Evolutionary conservation across 2,797 vertebrate genomes (phyloP).

Genomic region (Loriculus beryllinus): DNA sequence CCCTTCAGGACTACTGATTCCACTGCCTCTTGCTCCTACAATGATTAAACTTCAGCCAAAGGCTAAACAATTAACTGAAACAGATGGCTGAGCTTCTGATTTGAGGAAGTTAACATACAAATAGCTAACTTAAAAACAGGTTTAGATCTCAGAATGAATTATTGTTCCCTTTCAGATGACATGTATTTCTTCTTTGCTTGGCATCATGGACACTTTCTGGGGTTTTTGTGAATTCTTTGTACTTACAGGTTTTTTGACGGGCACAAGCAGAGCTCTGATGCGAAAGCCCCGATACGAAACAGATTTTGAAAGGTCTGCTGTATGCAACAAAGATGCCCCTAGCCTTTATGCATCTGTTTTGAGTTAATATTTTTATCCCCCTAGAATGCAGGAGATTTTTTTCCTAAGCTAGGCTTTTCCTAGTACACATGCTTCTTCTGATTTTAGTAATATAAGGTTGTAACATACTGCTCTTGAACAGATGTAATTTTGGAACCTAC

Average conservation of each 20-base stretch:
- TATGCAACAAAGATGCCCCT: not conserved
- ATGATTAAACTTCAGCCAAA: not conserved
- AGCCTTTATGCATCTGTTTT: constrained; percentile 7
- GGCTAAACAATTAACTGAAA: not conserved
- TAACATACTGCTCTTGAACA: not conserved
- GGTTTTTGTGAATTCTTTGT: not conserved
- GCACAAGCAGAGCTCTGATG: not conserved
- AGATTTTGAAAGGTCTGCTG: not conserved
- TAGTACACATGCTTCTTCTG: constrained; percentile 25
- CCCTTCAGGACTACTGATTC: not conserved
- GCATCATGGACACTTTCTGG: not conserved
- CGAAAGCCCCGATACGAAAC: not conserved
- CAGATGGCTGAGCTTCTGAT: not conserved
- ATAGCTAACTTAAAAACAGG: not conserved
- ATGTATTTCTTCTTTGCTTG: not conserved
- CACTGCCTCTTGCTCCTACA: not conserved
- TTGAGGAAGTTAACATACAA: constrained; percentile 12
- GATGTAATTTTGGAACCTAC: constrained; percentile 9
- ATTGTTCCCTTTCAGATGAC: not conserved
- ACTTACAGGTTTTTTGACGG: not conserved
- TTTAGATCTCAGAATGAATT: not conserved
- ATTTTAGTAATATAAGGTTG: constrained; percentile 14
- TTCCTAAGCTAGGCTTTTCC: constrained; percentile 26
- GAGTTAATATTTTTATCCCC: constrained; percentile 43
- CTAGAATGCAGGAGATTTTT: not conserved